Percentiles rank a stretch among this genome's conserved stretches.
phyloP scores from a whole-genome alignment of 2,113 vertebrate species.

The Ciconia stormi region DNA sequence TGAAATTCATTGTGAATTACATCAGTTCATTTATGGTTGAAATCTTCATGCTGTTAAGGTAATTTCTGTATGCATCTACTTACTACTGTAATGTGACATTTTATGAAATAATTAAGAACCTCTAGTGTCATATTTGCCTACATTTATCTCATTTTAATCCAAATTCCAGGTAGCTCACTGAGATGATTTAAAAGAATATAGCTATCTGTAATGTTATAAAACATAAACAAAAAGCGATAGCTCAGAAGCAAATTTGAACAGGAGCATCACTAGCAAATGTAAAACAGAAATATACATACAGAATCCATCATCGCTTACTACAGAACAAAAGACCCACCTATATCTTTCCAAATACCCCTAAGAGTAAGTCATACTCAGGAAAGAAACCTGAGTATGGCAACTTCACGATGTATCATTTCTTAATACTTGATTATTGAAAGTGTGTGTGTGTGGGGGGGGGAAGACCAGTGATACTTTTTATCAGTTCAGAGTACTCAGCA shows the following conservation, averaged over 20 bases:
- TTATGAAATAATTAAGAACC: neutral
- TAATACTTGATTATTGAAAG: neutral
- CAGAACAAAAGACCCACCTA: neutral
- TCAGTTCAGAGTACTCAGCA: neutral
- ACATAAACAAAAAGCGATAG: neutral
- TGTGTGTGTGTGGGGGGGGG: rapidly evolving
- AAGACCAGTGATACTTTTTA: neutral
- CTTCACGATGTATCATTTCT: neutral
- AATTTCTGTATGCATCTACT: neutral
- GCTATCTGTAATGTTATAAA: neutral
- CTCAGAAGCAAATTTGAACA: neutral
- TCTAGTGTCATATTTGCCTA: neutral
- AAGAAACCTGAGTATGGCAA: neutral
- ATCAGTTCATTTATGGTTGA: neutral
- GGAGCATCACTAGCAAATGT: neutral
- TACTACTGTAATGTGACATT: neutral
- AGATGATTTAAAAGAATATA: neutral
- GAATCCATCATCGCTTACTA: neutral
- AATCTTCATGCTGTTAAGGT: neutral
- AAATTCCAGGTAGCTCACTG: neutral
- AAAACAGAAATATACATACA: neutral
- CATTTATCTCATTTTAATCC: neutral
- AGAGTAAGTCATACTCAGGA: neutral
- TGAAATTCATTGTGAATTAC: neutral
- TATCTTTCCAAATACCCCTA: neutral